Evolutionary conservation across 2,888 invertebrate genomes (phyloP).

Genomic region (Machimus rusticus): DNA sequence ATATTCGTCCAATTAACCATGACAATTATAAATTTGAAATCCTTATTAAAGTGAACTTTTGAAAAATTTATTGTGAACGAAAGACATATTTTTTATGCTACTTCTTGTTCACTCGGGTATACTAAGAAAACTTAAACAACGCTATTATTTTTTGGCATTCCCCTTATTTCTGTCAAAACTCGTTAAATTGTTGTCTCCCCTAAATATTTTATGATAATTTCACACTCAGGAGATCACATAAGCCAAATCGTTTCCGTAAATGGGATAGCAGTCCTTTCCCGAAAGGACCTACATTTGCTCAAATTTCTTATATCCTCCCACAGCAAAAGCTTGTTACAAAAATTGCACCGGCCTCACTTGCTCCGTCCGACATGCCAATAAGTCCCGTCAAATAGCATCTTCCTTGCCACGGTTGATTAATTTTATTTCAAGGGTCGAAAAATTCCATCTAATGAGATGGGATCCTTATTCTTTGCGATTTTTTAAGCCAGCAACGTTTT

Average conservation of each 20-base stretch:
- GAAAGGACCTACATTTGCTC: not conserved
- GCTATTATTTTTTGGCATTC: no score
- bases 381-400: not conserved
- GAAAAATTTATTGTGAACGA: no score
- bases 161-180: not conserved
- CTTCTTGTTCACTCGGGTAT: no score
- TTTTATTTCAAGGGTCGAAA: slow-evolving; percentile 9
- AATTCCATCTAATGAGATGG: slow-evolving; percentile 6
- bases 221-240: not conserved
- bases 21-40: no score
- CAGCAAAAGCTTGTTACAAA: not conserved
- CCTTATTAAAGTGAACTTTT: no score
- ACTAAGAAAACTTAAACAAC: no score
- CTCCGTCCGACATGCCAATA: not conserved
- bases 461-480: not conserved
- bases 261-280: not conserved
- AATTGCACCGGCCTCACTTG: not conserved
- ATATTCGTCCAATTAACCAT: no score
- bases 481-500: not conserved
- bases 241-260: not conserved
- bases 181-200: not conserved
- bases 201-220: not conserved
- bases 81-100: no score
- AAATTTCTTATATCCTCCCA: not conserved
- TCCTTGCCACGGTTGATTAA: not conserved